Evolutionary conservation across 2,797 vertebrate genomes (phyloP), one percentile per base, ranked within the genome.

Genomic region (Echeneis naucrates): DNA sequence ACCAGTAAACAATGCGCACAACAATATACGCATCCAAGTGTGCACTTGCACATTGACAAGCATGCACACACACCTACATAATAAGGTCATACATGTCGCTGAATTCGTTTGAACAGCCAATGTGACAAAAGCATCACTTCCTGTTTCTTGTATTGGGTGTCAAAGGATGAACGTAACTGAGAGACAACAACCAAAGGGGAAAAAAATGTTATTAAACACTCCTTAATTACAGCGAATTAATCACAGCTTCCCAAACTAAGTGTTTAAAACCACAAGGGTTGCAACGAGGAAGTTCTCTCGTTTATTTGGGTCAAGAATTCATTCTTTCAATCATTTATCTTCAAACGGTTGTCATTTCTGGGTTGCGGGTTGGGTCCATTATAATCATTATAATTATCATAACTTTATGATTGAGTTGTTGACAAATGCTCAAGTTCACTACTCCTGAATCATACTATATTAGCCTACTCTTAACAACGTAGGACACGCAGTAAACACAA

Each of bases 41-140:
- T 63, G 42, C 23, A 10, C 2, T 5, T 4, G 47, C 4, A 24
- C 16, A 60, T 21, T 66, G 8, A 52, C 23, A 23, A 16, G 5
- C 50, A 11, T 16, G 67, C 14, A 72, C 16, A 42, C 38, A 42
- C 37, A 38, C 37, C 14, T 16, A 10, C 0, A 2, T 32, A 23
- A 14, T 59, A 62, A 66, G 53, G 38, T 65, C 35, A 78, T 78
- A 80, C 77, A 78, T 68, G 56, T 38, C 24, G 40, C 27, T 45
- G 58, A 68, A 66, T 62, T 53, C 45, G 65, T 67, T 55, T 6
- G 2, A 80, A 55, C 58, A 55, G 11, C 14, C 35, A 0, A 60
- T 9, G n/a, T 17, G 26, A 78, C 77, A 84, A 81, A 83, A 71
- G 54, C n/a, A 80, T 63, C 50, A 81, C 81, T 88, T 91, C 88